Conservation (phyloP, 2,888 invertebrate species). For the Desoria tigrina region DNA sequence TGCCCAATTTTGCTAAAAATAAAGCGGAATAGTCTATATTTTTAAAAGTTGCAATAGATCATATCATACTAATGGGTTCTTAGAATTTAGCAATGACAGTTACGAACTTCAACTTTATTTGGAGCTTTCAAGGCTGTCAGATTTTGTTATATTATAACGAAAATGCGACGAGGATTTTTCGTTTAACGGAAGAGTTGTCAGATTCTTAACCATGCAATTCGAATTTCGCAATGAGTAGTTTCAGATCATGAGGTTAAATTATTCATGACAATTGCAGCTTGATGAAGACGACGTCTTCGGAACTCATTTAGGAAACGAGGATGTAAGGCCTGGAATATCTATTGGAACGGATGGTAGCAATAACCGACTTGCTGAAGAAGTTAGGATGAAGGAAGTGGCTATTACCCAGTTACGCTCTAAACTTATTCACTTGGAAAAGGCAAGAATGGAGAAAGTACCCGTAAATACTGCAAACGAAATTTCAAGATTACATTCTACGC, state of each 20-base stretch:
- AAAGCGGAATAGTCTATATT: no score
- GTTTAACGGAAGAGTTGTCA: neutral
- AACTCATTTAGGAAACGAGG: slow-evolving; percentile 37
- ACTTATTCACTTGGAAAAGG: slow-evolving; percentile 54
- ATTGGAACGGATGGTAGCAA: slow-evolving; percentile 46
- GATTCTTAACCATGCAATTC: neutral
- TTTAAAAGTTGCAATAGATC: no score
- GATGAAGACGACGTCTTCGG: slow-evolving; percentile 50
- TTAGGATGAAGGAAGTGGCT: slow-evolving; percentile 54
- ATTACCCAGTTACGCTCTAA: slow-evolving; percentile 54
- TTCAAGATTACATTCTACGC: slow-evolving; percentile 52
- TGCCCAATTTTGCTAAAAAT: no score
- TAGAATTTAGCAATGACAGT: no score
- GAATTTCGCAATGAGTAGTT: no score
- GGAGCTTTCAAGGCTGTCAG: no score
- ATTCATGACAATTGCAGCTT: slow-evolving; percentile 34
- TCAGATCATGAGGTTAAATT: neutral
- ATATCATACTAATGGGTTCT: no score
- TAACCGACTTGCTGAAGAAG: slow-evolving; percentile 46
- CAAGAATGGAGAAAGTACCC: slow-evolving; percentile 54
- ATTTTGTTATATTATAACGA: no score
- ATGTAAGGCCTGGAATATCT: slow-evolving; percentile 41
- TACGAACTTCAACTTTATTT: no score
- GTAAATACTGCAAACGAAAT: slow-evolving; percentile 54
- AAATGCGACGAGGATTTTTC: no score